Evolutionary conservation across 2,113 vertebrate species (phyloP), one percentile per base, ranked within the genome.

Genomic region (Antechinus stuartii): DNA sequence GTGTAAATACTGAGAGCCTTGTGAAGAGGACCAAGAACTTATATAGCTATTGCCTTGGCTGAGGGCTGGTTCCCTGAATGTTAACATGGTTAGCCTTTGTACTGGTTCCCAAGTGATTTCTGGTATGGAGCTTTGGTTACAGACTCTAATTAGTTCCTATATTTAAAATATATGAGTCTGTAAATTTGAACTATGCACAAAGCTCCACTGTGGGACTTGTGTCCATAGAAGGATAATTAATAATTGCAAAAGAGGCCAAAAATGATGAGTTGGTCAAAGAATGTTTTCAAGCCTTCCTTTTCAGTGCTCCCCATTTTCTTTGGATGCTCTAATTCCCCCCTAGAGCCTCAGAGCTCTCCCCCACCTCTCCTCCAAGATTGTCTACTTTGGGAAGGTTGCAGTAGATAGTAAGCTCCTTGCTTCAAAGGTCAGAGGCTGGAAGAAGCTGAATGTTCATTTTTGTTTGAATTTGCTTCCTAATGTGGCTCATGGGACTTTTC

Each of bases 131-230:
- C 68, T 84, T 84, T 42, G 68, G 35, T 84, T 84, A 84, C 68
- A 84, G 68, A 84, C 68, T 84, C 68, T 42, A 84, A 84, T 84
- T 84, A 84, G n/a, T 84, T 84, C 19, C n/a, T 23, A 84, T 84
- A n/a, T 84, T 84, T 84, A 84, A 84, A 84, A 84, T 84, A 84
- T 84, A 84, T 84, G 68, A 84, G 68, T 84, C 42, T 84, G 68
- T 84, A n/a, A 84, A 84, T 84, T 84, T 84, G 68, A 84, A 84
- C 68, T 84, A 84, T 84, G 68, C 68, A 84, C 68, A 84, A 42
- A 23, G 68, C 19, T 84, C 68, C 68, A 42, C n/a, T 84, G 23
- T 42, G n/a, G 68, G 68, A 84, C 7, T 84, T 22, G 7, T 84
- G n/a, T n/a, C 68, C n/a, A 42, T 84, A 84, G n/a, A n/a, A 84